These are phyloP conservation scores for Glomeris maerens DNA, from an alignment of 1,140 invertebrate genomes.

Conservation along the genomic window DNA sequence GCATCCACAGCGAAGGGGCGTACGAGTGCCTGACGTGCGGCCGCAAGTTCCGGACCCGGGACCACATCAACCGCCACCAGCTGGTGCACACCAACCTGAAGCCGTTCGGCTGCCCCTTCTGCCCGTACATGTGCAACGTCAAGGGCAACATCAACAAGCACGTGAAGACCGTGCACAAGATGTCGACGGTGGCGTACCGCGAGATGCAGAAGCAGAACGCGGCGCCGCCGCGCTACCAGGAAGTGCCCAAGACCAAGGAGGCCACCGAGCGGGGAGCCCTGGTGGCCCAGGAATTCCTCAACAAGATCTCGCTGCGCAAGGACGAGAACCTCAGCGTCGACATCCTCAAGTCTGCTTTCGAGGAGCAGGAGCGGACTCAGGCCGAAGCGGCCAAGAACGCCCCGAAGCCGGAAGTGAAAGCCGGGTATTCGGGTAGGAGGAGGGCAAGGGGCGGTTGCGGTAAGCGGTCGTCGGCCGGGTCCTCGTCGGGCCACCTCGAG, in stretches of 20 bases:
- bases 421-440: background rate
- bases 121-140: constrained; percentile 17
- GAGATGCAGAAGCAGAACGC: background rate
- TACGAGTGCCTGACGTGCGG: constrained; percentile 16
- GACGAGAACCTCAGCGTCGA: constrained; percentile 10
- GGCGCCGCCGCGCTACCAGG: background rate
- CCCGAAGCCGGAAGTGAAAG: background rate
- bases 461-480: background rate
- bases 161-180: constrained; percentile 6
- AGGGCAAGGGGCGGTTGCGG: background rate
- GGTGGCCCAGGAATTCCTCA: constrained; percentile 6
- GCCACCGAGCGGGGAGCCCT: background rate
- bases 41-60: constrained; percentile 15
- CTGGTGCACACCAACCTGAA: constrained; percentile 29
- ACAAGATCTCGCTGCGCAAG: constrained; percentile 5
- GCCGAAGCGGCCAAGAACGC: background rate
- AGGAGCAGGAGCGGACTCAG: background rate
- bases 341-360: background rate
- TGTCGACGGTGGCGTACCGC: background rate
- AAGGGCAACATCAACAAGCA: constrained; percentile 13
- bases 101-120: constrained; percentile 21
- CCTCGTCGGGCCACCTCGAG: too few relatives aligned
- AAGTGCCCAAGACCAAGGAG: background rate
- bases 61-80: constrained; percentile 28
- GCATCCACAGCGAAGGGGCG: constrained; percentile 7